These are phyloP conservation scores for Pachyuromys duprasi DNA, from an alignment of 2,797 vertebrate genomes.

Conservation along the genomic window DNA sequence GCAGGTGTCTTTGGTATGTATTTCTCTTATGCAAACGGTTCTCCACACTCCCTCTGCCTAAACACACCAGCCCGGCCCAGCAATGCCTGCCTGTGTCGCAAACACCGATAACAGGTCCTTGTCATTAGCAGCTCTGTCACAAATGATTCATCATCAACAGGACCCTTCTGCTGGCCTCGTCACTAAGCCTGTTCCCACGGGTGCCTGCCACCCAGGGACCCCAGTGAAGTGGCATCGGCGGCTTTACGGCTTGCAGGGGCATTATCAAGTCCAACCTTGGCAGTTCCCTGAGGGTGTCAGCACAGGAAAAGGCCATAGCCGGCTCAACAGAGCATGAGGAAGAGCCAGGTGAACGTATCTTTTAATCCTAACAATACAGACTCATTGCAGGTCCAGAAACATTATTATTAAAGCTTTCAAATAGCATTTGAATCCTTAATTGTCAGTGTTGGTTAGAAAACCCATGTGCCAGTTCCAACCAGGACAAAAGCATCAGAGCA, in stretches of 20 bases:
- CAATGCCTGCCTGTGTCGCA: neutral
- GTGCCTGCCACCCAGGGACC: neutral
- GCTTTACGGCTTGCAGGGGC: neutral
- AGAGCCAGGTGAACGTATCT: neutral
- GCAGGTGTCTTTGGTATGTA: neutral
- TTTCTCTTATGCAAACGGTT: neutral
- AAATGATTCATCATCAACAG: neutral
- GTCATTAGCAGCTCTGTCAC: neutral
- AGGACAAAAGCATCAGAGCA: neutral
- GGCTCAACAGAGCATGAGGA: neutral
- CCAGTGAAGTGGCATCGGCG: neutral
- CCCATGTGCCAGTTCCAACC: neutral
- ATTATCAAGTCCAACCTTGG: neutral
- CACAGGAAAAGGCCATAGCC: neutral
- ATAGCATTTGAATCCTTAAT: conserved; percentile 27
- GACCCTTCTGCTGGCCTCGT: neutral
- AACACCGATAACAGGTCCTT: neutral
- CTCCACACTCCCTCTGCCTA: neutral
- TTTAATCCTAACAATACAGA: neutral
- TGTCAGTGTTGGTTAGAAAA: neutral
- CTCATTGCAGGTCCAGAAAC: neutral
- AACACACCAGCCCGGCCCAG: neutral
- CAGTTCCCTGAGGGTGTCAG: neutral
- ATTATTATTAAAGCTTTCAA: neutral
- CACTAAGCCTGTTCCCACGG: neutral